Base-by-base conservation (phyloP, 2,888 invertebrate genomes). In the Galerucella pusilla region DNA sequence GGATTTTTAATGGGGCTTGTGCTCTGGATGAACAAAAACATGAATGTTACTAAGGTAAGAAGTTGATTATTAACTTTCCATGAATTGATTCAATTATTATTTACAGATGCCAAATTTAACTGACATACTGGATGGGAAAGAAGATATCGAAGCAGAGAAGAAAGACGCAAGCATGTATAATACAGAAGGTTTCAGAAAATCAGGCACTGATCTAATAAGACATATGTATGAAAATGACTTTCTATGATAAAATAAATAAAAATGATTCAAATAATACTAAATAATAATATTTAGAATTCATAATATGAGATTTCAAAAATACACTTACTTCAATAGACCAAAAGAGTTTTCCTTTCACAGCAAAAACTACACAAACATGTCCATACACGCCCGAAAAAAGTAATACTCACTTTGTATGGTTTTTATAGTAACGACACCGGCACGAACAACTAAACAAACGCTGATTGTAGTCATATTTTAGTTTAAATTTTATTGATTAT, bases 141-240 rank as follows among this genome's bases (percentile, higher is more conserved):
- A 46, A 49, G 59, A 57, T 10, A 65, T 57, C 14, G 54, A 64
- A 57, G 9, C 54, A 9, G 64, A 64, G 28, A 45, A 70, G 46
- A 49, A n/a, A 42, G 42, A 49, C 57, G 46, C 46, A 9, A 35
- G 28, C 7, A 16, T 52, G 5, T 70, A 61, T 14, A 14, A 74
- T 28, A 28, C 49, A 14, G 49, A 66, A 61, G 28, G 25, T 46
- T 71, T 59, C 35, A 68, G n/a, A 57, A 52, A 64, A 57, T 2
- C 46, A 7, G 61, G 52, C 11, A 63, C 54, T 10, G 52, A 68
- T 64, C 20, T 75, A 9, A 12, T 68, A 20, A 57, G 9, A 28
- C 75, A 75, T 64, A 46, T 72, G 75, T 42, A 65, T 59, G 59
- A 68, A 12, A 72, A 75, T 45, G 75, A 69, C 11, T 68, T 68